A percentile compares a stretch with the other conserved stretches of the same genome.
Evolutionary conservation across 2,888 invertebrate species (phyloP).

Genomic region (Platycheirus albimanus): DNA sequence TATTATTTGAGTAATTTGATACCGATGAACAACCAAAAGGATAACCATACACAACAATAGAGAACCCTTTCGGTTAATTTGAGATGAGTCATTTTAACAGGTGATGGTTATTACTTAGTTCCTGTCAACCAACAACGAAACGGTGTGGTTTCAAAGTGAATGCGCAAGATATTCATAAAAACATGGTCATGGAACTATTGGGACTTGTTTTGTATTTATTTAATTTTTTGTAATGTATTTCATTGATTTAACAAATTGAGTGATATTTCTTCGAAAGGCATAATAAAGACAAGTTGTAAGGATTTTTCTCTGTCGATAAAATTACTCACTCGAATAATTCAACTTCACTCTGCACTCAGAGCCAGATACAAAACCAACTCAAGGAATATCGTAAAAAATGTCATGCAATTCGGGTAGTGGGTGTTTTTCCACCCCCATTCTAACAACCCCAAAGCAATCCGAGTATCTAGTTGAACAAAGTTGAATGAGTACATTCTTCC

Average conservation of each 20-base stretch:
- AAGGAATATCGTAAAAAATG: constrained; percentile 47
- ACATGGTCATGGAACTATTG: too few species aligned
- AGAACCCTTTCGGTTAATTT: constrained; percentile 42
- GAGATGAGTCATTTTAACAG: constrained; percentile 40
- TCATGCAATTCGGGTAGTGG: constrained; percentile 13
- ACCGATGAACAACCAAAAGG: constrained; percentile 6
- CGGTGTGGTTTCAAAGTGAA: too few species aligned
- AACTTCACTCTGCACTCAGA: neutral
- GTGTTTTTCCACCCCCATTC: neutral
- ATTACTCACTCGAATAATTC: neutral
- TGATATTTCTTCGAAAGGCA: too few species aligned
- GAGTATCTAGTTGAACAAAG: constrained; percentile 26
- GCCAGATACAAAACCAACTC: neutral
- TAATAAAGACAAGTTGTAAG: too few species aligned
- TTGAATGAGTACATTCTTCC: constrained; percentile 28
- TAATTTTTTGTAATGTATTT: too few species aligned
- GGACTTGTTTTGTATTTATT: too few species aligned
- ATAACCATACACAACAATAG: constrained; percentile 17
- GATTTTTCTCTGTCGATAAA: too few species aligned
- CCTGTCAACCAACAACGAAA: constrained; percentile 16
- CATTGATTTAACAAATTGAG: too few species aligned
- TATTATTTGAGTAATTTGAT: constrained; percentile 28
- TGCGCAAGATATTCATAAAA: too few species aligned
- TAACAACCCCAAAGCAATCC: neutral
- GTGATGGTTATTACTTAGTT: constrained; percentile 44